A percentile compares a stretch with the other conserved stretches of the same genome.
Conservation (phyloP, 2,113 vertebrate species). For the Apus apus region DNA sequence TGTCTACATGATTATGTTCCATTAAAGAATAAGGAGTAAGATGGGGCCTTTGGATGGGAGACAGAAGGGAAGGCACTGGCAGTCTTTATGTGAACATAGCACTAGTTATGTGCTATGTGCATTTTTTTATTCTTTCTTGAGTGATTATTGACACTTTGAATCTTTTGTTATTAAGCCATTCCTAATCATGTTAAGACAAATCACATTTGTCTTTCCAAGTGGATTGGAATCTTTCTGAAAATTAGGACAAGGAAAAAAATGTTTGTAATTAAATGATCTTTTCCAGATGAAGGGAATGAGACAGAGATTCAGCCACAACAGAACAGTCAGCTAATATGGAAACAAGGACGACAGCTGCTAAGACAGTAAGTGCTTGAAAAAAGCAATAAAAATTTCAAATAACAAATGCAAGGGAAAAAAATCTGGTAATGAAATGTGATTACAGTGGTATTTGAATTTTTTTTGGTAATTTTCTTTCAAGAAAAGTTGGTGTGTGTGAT, state of each 20-base stretch:
- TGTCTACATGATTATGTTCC: not conserved
- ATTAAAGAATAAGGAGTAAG: not conserved
- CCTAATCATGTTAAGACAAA: not conserved
- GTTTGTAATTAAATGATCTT: slow-evolving; percentile 67
- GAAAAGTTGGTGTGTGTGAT: not conserved
- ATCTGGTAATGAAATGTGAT: not conserved
- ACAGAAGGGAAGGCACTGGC: not conserved
- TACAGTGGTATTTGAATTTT: not conserved
- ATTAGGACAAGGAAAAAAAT: not conserved
- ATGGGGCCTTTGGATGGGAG: not conserved
- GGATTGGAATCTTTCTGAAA: not conserved
- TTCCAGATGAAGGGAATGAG: slow-evolving; percentile 93
- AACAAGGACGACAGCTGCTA: slow-evolving; percentile 95
- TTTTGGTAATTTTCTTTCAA: not conserved
- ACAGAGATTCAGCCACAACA: slow-evolving; percentile 89
- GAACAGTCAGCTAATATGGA: slow-evolving; percentile 98
- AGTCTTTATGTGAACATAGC: not conserved
- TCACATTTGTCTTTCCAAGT: not conserved
- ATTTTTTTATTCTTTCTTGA: not conserved
- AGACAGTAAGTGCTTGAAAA: slow-evolving; percentile 88
- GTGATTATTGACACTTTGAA: not conserved
- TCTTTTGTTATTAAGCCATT: not conserved
- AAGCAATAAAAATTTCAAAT: not conserved
- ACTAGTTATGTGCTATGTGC: not conserved
- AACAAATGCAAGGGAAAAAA: not conserved